phyloP scores from a whole-genome alignment of 2,113 vertebrate species.

The Pithys albifrons region DNA sequence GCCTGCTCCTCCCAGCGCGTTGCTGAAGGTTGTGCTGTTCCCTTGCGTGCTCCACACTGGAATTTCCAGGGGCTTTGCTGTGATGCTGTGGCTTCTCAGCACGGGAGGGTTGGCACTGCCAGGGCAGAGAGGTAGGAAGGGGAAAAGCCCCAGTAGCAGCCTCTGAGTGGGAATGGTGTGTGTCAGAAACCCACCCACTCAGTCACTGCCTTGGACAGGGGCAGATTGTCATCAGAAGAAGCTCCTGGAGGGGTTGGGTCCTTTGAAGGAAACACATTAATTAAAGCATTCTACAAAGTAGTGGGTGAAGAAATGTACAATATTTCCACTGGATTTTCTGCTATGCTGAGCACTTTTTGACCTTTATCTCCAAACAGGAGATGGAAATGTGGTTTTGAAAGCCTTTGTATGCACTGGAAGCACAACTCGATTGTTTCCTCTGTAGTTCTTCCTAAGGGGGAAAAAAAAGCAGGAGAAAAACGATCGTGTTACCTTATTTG shows the following conservation, averaged over 20 bases:
- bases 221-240: slow-evolving; percentile 41
- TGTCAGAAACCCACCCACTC: not conserved
- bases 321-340: slow-evolving; percentile 46
- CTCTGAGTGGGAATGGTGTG: not conserved
- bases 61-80: not conserved
- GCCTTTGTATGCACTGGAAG: not conserved
- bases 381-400: slow-evolving; percentile 8
- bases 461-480: slow-evolving; percentile 48
- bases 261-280: slow-evolving; percentile 57
- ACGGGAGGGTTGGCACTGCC: not conserved
- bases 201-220: not conserved
- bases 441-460: not conserved
- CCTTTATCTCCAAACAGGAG: slow-evolving; percentile 19
- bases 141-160: not conserved
- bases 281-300: slow-evolving; percentile 52
- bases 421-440: slow-evolving; percentile 4
- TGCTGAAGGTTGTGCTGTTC: not conserved
- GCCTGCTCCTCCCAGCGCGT: not conserved
- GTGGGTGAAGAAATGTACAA: slow-evolving; percentile 26
- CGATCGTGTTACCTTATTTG: slow-evolving; percentile 33
- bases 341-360: slow-evolving; percentile 40
- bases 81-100: not conserved
- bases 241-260: not conserved
- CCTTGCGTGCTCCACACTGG: not conserved
- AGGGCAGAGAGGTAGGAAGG: not conserved